Base-by-base conservation (phyloP, 2,888 invertebrate genomes). In the Hirudinaria manillensis region DNA sequence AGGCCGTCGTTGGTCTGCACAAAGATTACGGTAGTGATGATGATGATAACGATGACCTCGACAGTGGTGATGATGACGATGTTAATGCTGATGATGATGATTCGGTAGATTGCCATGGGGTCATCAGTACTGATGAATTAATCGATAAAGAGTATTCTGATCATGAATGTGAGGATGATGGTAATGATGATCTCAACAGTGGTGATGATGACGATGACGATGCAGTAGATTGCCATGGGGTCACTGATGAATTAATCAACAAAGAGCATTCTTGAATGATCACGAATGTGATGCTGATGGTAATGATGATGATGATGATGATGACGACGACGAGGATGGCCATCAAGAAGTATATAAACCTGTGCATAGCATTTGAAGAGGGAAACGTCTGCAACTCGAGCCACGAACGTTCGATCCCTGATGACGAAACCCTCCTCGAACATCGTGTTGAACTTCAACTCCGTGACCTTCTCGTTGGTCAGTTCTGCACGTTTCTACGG, bases 371-470 rank as follows among this genome's bases (percentile, higher is more conserved):
- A 98, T 85, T 98, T 98, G 16, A 99, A 88, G 72, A 99, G 87
- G 0, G 97, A 97, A 0, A 98, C 99, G 84, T 99, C 99, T 77
- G 99, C 95, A 75, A 98, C 92, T 85, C 95, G 94, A 77, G 96
- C 85, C 38, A 93, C 86, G 45, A 45, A 16, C 10, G 4, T 16
- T 45, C 45, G 45, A 16, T 45, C 45, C 45, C 45, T 2, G 3
- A 45, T 16, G 13, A 45, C 45, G 45, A 82, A 84, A 24, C 85
- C 85, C 76, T 86, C 86, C 66, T 45, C 45, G 84, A 80, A 65
- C 45, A 86, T 84, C 27, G 86, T 84, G 3, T 83, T 82, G 0
- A 83, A 81, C 16, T 78, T 76, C 66, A 83, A 79, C 56, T 83
- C 83, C 45, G 81, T 83, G 78, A 80, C 76, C 45, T 79, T 77